Conservation (phyloP, 1,140 invertebrate species). For the Lepidurus apus region DNA sequence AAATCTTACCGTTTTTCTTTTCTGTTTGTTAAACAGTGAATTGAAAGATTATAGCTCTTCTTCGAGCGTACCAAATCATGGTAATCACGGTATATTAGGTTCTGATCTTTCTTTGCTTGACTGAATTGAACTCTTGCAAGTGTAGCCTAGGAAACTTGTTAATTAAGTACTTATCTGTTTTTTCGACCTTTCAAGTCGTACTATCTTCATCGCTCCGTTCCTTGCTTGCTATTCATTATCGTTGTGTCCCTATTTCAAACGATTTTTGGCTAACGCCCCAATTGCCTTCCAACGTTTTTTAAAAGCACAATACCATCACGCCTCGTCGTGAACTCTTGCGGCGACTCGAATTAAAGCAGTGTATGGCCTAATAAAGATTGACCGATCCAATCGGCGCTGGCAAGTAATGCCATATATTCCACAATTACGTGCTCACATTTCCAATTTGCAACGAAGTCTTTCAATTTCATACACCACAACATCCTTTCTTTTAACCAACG, state of each 20-base stretch:
- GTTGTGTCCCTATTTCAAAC: background rate
- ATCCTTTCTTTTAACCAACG: background rate
- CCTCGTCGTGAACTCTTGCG: background rate
- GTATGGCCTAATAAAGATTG: background rate
- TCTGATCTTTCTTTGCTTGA: background rate
- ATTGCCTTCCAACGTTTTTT: background rate
- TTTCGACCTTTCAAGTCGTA: background rate
- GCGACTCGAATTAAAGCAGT: background rate
- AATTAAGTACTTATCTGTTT: background rate
- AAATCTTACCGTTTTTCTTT: background rate
- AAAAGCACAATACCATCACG: background rate
- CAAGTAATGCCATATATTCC: background rate
- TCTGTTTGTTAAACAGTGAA: background rate
- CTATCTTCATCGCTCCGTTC: background rate
- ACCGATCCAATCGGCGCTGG: background rate
- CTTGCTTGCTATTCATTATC: background rate
- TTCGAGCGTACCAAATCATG: background rate
- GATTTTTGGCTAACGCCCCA: slow-evolving; percentile 1
- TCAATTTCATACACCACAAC: background rate
- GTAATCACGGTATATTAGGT: background rate
- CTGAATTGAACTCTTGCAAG: background rate
- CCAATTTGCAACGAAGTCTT: background rate
- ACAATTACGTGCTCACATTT: background rate
- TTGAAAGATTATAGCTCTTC: background rate
- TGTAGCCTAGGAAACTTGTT: background rate